Evolutionary conservation across 2,888 invertebrate genomes (phyloP).

Genomic region (Trimorus sp.): DNA sequence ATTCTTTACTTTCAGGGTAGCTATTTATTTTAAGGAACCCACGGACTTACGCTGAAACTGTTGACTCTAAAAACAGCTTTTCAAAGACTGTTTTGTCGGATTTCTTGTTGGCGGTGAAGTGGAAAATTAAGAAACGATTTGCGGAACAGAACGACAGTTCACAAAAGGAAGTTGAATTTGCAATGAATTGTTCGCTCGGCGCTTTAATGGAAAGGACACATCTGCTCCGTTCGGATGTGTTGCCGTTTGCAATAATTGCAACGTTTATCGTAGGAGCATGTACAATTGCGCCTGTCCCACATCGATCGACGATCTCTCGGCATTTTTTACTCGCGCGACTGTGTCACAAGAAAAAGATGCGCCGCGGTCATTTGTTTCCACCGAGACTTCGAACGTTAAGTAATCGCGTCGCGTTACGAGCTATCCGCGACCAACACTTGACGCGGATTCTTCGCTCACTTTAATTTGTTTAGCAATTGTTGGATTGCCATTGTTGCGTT

Average conservation of each 20-base stretch:
- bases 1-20: too few relatives aligned
- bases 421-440: slow-evolving; percentile 29
- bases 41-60: too few relatives aligned
- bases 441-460: slow-evolving; percentile 16
- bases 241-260: slow-evolving; percentile 21
- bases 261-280: slow-evolving; percentile 15
- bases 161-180: too few relatives aligned
- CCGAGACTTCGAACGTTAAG: slow-evolving; percentile 33
- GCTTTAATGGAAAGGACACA: too few relatives aligned
- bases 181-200: too few relatives aligned
- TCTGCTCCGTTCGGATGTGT: too few relatives aligned
- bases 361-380: slow-evolving; percentile 44
- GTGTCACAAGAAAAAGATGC: slow-evolving; percentile 45
- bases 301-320: slow-evolving; percentile 27
- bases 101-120: too few relatives aligned
- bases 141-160: too few relatives aligned
- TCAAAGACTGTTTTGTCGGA: too few relatives aligned
- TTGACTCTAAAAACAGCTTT: too few relatives aligned
- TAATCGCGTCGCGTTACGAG: slow-evolving; percentile 30
- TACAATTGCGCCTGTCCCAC: slow-evolving; percentile 20
- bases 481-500: slow-evolving; percentile 31
- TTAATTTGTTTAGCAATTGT: slow-evolving; percentile 31
- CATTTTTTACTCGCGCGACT: slow-evolving; percentile 29
- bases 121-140: too few relatives aligned
- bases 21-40: too few relatives aligned